These are phyloP conservation scores for Virgularia gustaviana DNA, from an alignment of 92 coral and sea anemone genomes.

Conservation along the genomic window DNA sequence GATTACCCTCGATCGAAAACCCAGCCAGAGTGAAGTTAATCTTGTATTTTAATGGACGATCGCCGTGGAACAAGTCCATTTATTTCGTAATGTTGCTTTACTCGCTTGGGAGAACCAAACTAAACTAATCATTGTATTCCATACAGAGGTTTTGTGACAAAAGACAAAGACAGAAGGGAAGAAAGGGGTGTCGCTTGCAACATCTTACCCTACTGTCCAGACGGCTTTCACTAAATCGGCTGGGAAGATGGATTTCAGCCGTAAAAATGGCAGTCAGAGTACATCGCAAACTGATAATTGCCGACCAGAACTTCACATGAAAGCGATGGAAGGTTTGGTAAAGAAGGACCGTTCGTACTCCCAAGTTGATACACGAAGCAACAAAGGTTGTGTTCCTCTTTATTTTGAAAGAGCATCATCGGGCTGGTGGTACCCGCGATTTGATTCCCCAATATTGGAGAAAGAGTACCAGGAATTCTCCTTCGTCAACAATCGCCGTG, in stretches of 20 bases:
- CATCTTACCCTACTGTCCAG: slow-evolving; percentile 10
- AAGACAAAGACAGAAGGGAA: slow-evolving; percentile 25
- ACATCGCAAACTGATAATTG: slow-evolving; percentile 23
- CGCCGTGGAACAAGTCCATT: slow-evolving; percentile 11
- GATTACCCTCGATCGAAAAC: slow-evolving; percentile 24
- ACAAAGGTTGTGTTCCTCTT: slow-evolving; percentile 97
- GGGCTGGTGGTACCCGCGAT: slow-evolving; percentile 94
- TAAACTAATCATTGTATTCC: neutral
- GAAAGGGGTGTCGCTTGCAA: slow-evolving; percentile 34
- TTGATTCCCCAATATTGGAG: slow-evolving; percentile 92
- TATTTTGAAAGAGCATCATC: slow-evolving; percentile 99
- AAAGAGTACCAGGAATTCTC: slow-evolving; percentile 94
- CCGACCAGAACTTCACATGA: slow-evolving; percentile 12
- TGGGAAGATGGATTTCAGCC: slow-evolving; percentile 24
- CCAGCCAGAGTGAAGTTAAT: slow-evolving; percentile 19
- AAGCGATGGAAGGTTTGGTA: slow-evolving; percentile 25
- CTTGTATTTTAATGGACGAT: slow-evolving; percentile 9
- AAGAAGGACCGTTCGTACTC: slow-evolving; percentile 98
- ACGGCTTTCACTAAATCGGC: neutral
- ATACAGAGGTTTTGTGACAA: neutral
- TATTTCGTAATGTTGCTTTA: slow-evolving; percentile 2
- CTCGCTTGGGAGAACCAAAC: slow-evolving; percentile 10
- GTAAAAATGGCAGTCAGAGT: slow-evolving; percentile 35
- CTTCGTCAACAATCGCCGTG: slow-evolving; percentile 76
- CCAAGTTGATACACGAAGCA: slow-evolving; percentile 95